These are phyloP conservation scores for Leptodactylus fuscus DNA, from an alignment of 2,113 vertebrate species.

Conservation along the genomic window DNA sequence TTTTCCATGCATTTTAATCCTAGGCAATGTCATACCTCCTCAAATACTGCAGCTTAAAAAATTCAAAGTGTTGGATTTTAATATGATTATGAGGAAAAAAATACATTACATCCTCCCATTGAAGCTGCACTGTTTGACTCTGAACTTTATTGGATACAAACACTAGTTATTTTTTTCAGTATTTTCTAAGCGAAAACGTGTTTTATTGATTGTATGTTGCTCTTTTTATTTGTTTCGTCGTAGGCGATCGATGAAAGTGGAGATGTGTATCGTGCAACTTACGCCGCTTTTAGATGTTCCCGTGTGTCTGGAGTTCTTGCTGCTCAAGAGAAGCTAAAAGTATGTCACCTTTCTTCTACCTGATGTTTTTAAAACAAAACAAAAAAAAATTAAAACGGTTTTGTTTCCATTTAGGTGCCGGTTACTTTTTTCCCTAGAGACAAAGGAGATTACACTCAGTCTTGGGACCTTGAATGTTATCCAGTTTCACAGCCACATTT, in stretches of 20 bases:
- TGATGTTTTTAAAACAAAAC: no score
- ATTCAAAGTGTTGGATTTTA: no score
- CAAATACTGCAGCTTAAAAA: no score
- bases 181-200: no score
- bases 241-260: slow-evolving; percentile 85
- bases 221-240: slow-evolving; percentile 59
- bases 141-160: no score
- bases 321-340: slow-evolving; percentile 79
- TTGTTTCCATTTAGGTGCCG: slow-evolving; percentile 75
- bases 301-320: slow-evolving; percentile 82
- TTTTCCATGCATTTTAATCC: no score
- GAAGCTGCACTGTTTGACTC: no score
- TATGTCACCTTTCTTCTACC: slow-evolving; percentile 63
- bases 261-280: slow-evolving; percentile 87
- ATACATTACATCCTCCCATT: no score
- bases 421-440: slow-evolving; percentile 88
- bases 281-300: slow-evolving; percentile 86
- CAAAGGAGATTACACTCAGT: slow-evolving; percentile 88
- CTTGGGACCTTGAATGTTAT: slow-evolving; percentile 93
- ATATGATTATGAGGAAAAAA: no score
- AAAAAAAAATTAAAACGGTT: not conserved
- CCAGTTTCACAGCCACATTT: slow-evolving; percentile 80
- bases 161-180: no score
- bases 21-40: no score
- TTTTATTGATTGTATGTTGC: no score